Conservation (phyloP, 2,113 vertebrate genomes). For the Odocoileus hemionus region DNA sequence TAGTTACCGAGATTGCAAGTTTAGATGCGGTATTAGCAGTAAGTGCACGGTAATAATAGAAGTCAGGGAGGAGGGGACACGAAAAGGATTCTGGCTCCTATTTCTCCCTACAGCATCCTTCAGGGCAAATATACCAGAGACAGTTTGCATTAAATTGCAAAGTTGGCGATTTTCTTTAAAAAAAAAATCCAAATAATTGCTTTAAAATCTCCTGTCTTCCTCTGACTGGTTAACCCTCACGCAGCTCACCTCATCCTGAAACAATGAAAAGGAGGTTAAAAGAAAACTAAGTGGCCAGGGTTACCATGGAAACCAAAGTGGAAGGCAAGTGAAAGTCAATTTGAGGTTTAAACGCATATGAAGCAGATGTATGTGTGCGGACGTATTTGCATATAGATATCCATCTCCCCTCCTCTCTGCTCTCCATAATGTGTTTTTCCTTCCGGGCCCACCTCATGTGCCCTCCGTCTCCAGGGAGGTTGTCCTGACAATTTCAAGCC, state of each 20-base stretch:
- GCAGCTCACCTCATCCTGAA: slow-evolving; percentile 69
- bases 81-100: slow-evolving; percentile 56
- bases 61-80: slow-evolving; percentile 64
- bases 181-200: slow-evolving; percentile 70
- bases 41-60: slow-evolving; percentile 70
- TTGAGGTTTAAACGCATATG: slow-evolving; percentile 77
- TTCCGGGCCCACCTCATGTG: not conserved
- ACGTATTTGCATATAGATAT: slow-evolving; percentile 66
- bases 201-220: slow-evolving; percentile 67
- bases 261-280: slow-evolving; percentile 79
- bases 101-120: slow-evolving; percentile 76
- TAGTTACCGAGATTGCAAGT: slow-evolving; percentile 71
- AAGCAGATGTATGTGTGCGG: slow-evolving; percentile 35
- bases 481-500: slow-evolving; percentile 55
- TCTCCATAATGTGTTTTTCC: not conserved
- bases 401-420: slow-evolving; percentile 28
- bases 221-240: slow-evolving; percentile 74
- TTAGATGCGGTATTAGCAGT: slow-evolving; percentile 69
- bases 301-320: slow-evolving; percentile 82
- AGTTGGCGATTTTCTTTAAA: slow-evolving; percentile 70
- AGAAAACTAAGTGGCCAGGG: slow-evolving; percentile 80
- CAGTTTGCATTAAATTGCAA: slow-evolving; percentile 78
- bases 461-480: not conserved
- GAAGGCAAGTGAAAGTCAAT: slow-evolving; percentile 81
- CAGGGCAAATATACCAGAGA: slow-evolving; percentile 77